phyloP scores from a whole-genome alignment of 2,113 vertebrate species.

The Trogon surrucura region DNA sequence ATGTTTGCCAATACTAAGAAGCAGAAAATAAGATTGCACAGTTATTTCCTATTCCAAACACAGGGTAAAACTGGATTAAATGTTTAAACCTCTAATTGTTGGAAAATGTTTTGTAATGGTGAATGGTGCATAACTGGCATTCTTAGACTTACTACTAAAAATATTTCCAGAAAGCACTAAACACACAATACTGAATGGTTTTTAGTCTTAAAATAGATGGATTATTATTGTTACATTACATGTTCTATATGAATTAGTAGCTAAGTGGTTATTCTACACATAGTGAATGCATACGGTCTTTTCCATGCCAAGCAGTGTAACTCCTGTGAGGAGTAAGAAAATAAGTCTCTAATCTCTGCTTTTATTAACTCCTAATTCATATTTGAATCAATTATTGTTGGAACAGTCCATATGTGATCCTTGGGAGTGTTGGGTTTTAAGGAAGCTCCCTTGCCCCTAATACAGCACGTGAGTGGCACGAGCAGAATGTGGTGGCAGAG shows the following conservation, averaged over 20 bases:
- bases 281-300: background rate
- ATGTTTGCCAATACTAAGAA: background rate
- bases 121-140: background rate
- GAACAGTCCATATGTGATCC: background rate
- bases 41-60: slow-evolving; percentile 12
- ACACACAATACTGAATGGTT: background rate
- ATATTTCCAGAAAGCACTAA: background rate
- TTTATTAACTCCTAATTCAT: background rate
- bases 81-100: background rate
- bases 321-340: background rate
- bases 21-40: background rate
- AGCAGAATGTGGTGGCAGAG: background rate
- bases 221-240: background rate
- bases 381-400: background rate
- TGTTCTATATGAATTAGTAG: background rate
- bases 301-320: background rate
- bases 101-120: background rate
- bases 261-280: background rate
- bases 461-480: background rate
- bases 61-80: background rate
- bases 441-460: background rate
- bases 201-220: background rate
- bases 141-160: background rate
- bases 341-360: background rate
- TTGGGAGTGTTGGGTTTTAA: background rate